These are phyloP conservation scores for Acholoe squamosa DNA, from an alignment of 2,888 invertebrate species.

Conservation along the genomic window DNA sequence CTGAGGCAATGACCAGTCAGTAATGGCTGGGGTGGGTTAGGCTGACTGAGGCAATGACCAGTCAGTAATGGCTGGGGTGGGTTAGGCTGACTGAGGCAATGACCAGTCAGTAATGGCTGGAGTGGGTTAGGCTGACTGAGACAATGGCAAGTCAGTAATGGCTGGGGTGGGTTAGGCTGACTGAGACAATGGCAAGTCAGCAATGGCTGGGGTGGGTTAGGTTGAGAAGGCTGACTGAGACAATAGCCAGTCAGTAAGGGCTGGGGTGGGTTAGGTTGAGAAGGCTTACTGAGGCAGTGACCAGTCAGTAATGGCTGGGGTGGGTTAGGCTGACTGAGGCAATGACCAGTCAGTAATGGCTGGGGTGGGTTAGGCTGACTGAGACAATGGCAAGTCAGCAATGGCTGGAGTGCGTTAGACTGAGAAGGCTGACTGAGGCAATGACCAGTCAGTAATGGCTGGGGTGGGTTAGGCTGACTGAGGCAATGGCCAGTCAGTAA, in stretches of 20 bases:
- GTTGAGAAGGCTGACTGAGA: not conserved
- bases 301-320: not conserved
- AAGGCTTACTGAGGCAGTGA: not conserved
- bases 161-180: no score
- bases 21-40: not conserved
- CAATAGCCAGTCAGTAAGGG: no score
- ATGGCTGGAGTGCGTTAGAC: not conserved
- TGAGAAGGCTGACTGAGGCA: not conserved
- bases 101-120: no score
- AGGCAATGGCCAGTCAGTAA: not conserved
- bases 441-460: no score
- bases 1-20: not conserved
- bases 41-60: not conserved
- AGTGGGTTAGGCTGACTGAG: no score
- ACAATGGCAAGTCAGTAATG: no score
- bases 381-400: not conserved
- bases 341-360: no score
- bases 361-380: not conserved
- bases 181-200: no score
- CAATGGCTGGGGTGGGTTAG: not conserved
- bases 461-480: not conserved
- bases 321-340: not conserved
- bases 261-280: not conserved
- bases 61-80: no score
- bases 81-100: not conserved